Conservation (phyloP, 2,113 vertebrate genomes). For the Dicaeum eximium region DNA sequence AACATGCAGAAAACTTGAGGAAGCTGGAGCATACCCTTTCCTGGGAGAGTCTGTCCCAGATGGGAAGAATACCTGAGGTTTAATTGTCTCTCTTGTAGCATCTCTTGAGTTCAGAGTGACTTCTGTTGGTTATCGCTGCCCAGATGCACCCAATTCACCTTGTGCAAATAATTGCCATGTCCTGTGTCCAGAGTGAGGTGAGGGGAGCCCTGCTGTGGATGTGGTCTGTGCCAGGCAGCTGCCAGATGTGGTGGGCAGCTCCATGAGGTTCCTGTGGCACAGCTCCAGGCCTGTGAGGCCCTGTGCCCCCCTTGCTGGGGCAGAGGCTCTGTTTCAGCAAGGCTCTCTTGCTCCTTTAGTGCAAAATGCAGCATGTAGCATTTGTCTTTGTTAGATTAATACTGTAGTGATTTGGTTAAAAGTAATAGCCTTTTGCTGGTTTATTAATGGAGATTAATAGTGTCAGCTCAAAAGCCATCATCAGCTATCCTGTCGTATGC, state of each 20-base stretch:
- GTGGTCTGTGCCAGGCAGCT: not conserved
- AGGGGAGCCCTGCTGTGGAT: not conserved
- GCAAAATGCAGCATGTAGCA: not conserved
- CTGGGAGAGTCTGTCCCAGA: not conserved
- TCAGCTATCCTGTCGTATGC: not conserved
- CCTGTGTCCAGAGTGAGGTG: not conserved
- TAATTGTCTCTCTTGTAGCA: not conserved
- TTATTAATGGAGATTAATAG: not conserved
- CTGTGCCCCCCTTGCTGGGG: not conserved
- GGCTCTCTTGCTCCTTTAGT: not conserved
- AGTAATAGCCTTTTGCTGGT: not conserved
- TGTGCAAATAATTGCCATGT: not conserved
- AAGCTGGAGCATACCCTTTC: not conserved
- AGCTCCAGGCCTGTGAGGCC: not conserved
- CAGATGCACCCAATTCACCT: not conserved
- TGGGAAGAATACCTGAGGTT: not conserved
- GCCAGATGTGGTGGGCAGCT: not conserved
- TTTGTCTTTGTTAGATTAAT: not conserved
- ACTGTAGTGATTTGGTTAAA: not conserved
- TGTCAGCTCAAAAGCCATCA: not conserved
- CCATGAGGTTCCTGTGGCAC: accelerated
- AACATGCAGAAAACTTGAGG: not conserved
- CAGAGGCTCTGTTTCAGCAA: not conserved
- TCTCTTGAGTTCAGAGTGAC: not conserved
- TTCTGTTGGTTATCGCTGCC: not conserved